Percentiles rank a stretch among this genome's conserved stretches.
Conservation (phyloP, 2,888 invertebrate species). For the Glaucopsyche alexis region DNA sequence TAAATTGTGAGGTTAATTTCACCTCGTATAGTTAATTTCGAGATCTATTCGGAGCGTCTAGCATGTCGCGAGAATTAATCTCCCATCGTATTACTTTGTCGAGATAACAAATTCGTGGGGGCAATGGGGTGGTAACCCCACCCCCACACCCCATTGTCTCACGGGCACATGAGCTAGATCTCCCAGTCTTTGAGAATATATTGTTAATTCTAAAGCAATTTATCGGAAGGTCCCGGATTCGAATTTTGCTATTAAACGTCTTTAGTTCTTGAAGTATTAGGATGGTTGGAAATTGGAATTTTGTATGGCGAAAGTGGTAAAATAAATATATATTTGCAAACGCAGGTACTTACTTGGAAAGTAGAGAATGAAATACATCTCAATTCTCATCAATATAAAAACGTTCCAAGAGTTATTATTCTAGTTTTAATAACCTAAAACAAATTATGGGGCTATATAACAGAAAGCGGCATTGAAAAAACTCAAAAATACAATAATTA, state of each 20-base stretch:
- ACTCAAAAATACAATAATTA: too few relatives aligned
- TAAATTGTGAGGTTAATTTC: conserved; percentile 18
- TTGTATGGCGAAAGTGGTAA: not conserved
- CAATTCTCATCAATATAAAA: too few relatives aligned
- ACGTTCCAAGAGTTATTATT: too few relatives aligned
- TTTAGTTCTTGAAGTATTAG: not conserved
- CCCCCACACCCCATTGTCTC: conserved; percentile 41
- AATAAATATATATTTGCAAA: too few relatives aligned
- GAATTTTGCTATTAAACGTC: not conserved
- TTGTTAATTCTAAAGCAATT: conserved; percentile 18
- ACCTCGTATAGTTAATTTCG: conserved; percentile 37
- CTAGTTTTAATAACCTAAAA: too few relatives aligned
- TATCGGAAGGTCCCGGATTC: conserved; percentile 16
- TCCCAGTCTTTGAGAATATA: conserved; percentile 22
- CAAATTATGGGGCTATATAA: too few relatives aligned
- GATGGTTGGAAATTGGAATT: not conserved
- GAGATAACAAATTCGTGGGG: conserved; percentile 61
- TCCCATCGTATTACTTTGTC: conserved; percentile 52
- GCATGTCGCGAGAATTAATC: conserved; percentile 58
- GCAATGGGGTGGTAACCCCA: conserved; percentile 36
- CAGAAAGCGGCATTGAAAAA: too few relatives aligned
- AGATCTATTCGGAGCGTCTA: conserved; percentile 44
- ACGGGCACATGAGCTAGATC: conserved; percentile 32
- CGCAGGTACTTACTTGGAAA: too few relatives aligned
- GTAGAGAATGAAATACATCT: too few relatives aligned